Base-by-base conservation (phyloP, 2,113 vertebrate species). In the Ursus arctos region DNA sequence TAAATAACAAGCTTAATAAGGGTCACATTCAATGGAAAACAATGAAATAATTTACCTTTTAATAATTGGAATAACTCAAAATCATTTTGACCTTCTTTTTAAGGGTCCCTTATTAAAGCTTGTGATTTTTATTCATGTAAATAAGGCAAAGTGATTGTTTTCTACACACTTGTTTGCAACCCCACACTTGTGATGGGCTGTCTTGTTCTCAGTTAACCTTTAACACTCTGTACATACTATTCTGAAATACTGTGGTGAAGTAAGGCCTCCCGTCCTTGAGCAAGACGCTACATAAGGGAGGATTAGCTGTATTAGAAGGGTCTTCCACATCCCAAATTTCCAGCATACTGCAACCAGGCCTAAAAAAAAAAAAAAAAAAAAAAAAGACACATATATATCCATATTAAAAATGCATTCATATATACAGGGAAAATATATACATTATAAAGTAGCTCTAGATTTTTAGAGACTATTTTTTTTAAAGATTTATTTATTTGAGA, bases 281-380 rank as follows among this genome's bases (percentile, higher is more conserved):
- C 98, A 99, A 98, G 77, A 99, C 26, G 43, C 99, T 99, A 98
- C 99, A 99, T 63, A 99, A 98, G 9, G 99, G 99, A 53, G 98
- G 97, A 97, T 98, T 99, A 21, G 99, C 99, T 0, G 94, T 96
- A 51, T 99, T 99, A 84, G 98, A 77, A 4, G 99, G 98, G 97
- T 99, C 99, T 98, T 99, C 99, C 0, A 99, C 97, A 84, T 99
- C 99, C 99, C 99, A 99, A 88, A 99, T 99, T 98, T 99, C 99
- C 81, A 99, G 99, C 99, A 99, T 99, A 97, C 99, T 99, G 98
- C 99, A 99, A 2, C 99, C 99, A 22, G 99, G 99, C 98, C 99
- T 99, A 76, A 93, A 28, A 28, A 76, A 33, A 40, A 40, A 40
- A 40, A 36, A 36, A 36, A 36, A 40, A 43, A 43, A 67, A 18